Evolutionary conservation across 2,888 invertebrate species (phyloP).

Genomic region (Nomada goodeniana): DNA sequence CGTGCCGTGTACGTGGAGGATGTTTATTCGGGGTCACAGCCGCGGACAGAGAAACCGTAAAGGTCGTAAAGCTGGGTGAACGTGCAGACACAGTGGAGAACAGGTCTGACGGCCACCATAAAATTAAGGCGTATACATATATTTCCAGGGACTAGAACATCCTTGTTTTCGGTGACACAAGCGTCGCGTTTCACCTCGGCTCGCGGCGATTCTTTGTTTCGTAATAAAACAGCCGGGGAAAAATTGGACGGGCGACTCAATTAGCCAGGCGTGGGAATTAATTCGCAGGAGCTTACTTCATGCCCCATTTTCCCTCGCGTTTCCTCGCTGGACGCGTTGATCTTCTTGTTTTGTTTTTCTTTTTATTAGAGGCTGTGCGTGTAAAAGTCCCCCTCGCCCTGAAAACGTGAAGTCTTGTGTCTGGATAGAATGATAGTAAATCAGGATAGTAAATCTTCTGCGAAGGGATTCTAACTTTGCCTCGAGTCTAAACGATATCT

Average conservation of each 20-base stretch:
- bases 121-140: conserved; percentile 36
- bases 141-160: background rate
- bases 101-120: conserved; percentile 14
- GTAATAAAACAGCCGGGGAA: conserved; percentile 36
- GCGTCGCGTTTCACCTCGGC: conserved; percentile 14
- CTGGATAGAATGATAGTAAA: background rate
- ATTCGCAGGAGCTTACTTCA: conserved; percentile 19
- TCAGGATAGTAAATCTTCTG: background rate
- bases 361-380: background rate
- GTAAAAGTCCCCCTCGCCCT: background rate
- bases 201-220: conserved; percentile 35
- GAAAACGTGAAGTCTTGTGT: background rate
- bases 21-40: conserved; percentile 50
- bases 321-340: background rate
- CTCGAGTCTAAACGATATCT: background rate
- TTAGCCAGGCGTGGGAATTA: conserved; percentile 39
- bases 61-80: conserved; percentile 51
- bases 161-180: conserved; percentile 7
- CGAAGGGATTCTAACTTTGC: background rate
- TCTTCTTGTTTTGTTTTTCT: background rate
- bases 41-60: conserved; percentile 41
- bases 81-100: conserved; percentile 14
- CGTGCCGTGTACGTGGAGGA: conserved; percentile 16
- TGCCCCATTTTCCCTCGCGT: conserved; percentile 9
- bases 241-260: conserved; percentile 43